Evolutionary conservation across 1,140 invertebrate species (phyloP), one percentile per base, ranked within the genome.

Genomic region (Pogonomyrmex barbatus): DNA sequence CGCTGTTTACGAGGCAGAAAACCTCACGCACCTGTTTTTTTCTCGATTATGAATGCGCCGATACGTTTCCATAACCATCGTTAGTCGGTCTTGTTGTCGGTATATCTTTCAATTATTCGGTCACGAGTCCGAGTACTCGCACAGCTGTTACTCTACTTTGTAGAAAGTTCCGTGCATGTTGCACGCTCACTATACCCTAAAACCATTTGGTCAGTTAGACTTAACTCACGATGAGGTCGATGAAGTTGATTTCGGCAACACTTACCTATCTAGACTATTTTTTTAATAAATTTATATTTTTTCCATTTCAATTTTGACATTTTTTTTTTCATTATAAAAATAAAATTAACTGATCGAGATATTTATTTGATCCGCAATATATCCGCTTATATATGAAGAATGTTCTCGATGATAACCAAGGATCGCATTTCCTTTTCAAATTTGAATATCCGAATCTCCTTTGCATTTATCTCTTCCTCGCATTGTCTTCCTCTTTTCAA

Each of bases 51-150:
- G 4, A 24, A 24, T 24, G 30, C 52, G 47, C 33, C 79, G 79
- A 67, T 10, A 24, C 24, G 42, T 33, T 83, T 83, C 68, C 79
- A 42, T 75, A 83, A 83, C 79, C 79, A 60, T 83, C 79, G 42
- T 83, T 83, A 73, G 54, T 33, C 54, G 54, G 42, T 52, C 68
- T 73, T 75, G 63, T 79, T 68, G 79, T 73, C 33, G 12, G 67
- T 42, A 60, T 42, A 75, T 83, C 67, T 8, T 60, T 4, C 52
- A 54, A 60, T 1, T 30, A 73, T 12, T 81, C 54, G 79, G 54
- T 83, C 56, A 75, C 79, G 68, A 83, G 79, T 83, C 56, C 68
- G 54, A 83, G 79, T 60, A 83, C 70, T 83, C 79, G 79, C 42
- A 30, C 79, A 83, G 68, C 79, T 83, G 79, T 83, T 83, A 83